Conservation (phyloP, 1,140 invertebrate genomes). For the Telenomus remus region DNA sequence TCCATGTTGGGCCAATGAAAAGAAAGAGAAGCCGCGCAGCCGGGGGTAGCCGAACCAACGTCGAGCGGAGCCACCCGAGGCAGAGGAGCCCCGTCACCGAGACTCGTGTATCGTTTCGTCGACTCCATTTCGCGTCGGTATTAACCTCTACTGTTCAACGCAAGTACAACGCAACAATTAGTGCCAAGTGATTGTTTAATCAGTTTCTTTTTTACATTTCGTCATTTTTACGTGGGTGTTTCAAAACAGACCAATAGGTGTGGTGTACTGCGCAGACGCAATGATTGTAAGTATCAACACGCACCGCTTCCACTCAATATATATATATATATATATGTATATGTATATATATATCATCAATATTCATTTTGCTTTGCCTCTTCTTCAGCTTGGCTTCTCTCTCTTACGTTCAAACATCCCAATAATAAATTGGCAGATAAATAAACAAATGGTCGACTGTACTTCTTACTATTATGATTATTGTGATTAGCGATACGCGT, state of each 20-base stretch:
- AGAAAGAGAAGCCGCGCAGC: slow-evolving; percentile 5
- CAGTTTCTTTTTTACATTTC: background rate
- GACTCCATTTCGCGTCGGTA: slow-evolving; percentile 45
- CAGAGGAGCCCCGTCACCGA: slow-evolving; percentile 33
- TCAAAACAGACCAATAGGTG: slow-evolving; percentile 61
- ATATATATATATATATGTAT: too few species aligned
- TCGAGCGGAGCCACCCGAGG: slow-evolving; percentile 13
- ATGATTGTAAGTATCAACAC: slow-evolving; percentile 66
- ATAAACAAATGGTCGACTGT: too few species aligned
- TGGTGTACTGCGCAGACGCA: slow-evolving; percentile 73
- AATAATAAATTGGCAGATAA: too few species aligned
- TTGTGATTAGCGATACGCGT: too few species aligned
- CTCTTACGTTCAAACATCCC: too few species aligned
- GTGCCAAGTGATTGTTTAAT: background rate
- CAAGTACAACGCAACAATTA: background rate
- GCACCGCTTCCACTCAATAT: slow-evolving; percentile 4
- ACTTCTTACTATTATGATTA: slow-evolving; percentile 66
- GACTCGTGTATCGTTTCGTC: slow-evolving; percentile 8
- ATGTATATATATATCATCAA: slow-evolving; percentile 4
- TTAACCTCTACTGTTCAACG: slow-evolving; percentile 11
- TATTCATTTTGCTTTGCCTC: background rate
- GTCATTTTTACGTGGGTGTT: slow-evolving; percentile 22
- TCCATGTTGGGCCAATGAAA: slow-evolving; percentile 66
- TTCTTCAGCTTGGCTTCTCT: too few species aligned
- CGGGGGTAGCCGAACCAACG: slow-evolving; percentile 41